A percentile compares a stretch with the other conserved stretches of the same genome.
Conservation (phyloP, 2,888 invertebrate genomes). For the Teinopalpus imperialis region DNA sequence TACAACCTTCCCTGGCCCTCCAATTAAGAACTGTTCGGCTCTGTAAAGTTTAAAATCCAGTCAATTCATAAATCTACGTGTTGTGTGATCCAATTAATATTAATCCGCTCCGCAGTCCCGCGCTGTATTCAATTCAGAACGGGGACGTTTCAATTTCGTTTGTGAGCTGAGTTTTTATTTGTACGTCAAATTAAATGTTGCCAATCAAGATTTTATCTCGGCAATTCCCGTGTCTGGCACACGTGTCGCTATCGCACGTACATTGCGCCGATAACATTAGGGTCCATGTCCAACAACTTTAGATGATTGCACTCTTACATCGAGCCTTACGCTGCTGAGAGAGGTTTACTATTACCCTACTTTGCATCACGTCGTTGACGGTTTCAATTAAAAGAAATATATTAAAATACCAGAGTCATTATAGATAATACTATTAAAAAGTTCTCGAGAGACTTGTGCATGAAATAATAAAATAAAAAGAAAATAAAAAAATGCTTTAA, state of each 20-base stretch:
- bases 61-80: constrained; percentile 60
- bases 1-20: constrained; percentile 38
- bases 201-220: constrained; percentile 52
- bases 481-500: no score
- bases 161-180: constrained; percentile 61
- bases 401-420: no score
- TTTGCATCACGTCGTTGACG: no score
- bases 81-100: constrained; percentile 70
- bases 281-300: constrained; percentile 7
- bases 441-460: no score
- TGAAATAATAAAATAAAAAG: no score
- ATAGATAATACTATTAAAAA: no score
- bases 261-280: background rate
- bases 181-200: constrained; percentile 56
- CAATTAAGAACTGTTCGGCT: constrained; percentile 48
- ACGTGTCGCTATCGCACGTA: constrained; percentile 4
- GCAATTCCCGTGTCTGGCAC: constrained; percentile 18
- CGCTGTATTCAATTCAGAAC: constrained; percentile 61
- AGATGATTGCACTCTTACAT: constrained; percentile 7
- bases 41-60: constrained; percentile 42
- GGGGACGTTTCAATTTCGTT: constrained; percentile 62
- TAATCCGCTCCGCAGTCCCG: constrained; percentile 58
- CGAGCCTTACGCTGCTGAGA: background rate
- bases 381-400: no score
- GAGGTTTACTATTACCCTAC: no score